Base-by-base conservation (phyloP, 2,888 invertebrate genomes). In the Dasysyrphus albostriatus region DNA sequence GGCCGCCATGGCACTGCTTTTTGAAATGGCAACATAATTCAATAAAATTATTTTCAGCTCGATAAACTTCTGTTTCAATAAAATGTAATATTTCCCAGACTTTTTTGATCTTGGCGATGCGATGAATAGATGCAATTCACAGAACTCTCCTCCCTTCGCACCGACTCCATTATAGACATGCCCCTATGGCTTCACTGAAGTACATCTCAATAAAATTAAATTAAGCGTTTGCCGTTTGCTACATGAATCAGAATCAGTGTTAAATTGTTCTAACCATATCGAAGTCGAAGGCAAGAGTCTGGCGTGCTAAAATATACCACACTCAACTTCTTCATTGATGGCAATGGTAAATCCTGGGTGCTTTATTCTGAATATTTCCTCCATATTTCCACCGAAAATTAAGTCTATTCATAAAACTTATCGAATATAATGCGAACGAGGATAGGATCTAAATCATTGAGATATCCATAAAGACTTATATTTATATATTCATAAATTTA, bases 401-500 rank as follows among this genome's bases (percentile, higher is more conserved):
- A 85, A 74, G 76, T 81, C 84, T 73, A 85, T 85, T 85, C 84
- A 85, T 85, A 77, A 73, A 85, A 69, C 81, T 81, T 81, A 61
- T 76, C 59, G 59, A 54, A 80, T 56, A 24, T 24, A 24, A 75
- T 56, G 42, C 72, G 59, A 80, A 49, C 72, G 59, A 80, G 54
- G 32, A 67, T 75, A 67, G 72, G 65, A 80, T 76, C 51, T 65
- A 54, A 67, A 72, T 76, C 49, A 73, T 73, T 44, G 44, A 29
- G 49, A 72, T 67, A 34, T 65, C 10, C 10, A 69, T 72, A 74
- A 49, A 34, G 42, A 56, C 29, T 32, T 32, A 58, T 61, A 51
- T 65, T 44, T 12, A 44, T 47, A 47, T 16, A 47, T 24, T 24
- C 24, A 24, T 24, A 24, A 1, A 51, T 63, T 29, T 10, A 42